phyloP scores from a whole-genome alignment of 2,113 vertebrate species.

The Halichoeres trimaculatus region DNA sequence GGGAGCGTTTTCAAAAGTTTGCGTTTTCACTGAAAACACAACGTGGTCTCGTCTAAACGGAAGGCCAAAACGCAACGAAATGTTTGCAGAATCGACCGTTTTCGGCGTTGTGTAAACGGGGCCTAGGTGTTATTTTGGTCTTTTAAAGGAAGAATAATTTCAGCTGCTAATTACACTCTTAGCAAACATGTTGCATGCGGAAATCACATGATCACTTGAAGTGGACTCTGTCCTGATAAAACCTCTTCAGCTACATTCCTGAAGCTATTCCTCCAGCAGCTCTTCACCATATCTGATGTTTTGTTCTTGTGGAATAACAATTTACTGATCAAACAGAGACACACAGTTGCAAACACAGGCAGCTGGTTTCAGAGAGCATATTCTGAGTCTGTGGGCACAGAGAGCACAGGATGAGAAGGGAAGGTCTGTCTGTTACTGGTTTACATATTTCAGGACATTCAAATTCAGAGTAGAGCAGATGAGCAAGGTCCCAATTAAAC shows the following conservation, averaged over 20 bases:
- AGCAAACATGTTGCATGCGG: background rate
- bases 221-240: background rate
- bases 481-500: conserved; percentile 55
- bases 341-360: conserved; percentile 17
- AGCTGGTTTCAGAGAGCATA: conserved; percentile 39
- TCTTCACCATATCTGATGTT: conserved; percentile 3
- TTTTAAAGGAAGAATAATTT: background rate
- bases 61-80: too few species aligned
- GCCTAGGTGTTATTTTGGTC: background rate
- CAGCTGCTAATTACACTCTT: background rate
- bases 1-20: too few species aligned
- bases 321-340: conserved; percentile 43
- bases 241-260: background rate
- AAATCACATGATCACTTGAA: too few species aligned
- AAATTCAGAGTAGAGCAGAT: conserved; percentile 34
- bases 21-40: too few species aligned
- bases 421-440: conserved; percentile 34
- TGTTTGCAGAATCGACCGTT: too few species aligned
- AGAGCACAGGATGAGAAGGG: conserved; percentile 53
- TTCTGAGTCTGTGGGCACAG: conserved; percentile 47
- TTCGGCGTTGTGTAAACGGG: too few species aligned
- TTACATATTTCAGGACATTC: conserved; percentile 46
- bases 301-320: conserved; percentile 31
- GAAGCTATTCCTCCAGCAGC: background rate
- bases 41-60: too few species aligned